Conservation (phyloP, 2,113 vertebrate genomes). For the Tiliqua scincoides region DNA sequence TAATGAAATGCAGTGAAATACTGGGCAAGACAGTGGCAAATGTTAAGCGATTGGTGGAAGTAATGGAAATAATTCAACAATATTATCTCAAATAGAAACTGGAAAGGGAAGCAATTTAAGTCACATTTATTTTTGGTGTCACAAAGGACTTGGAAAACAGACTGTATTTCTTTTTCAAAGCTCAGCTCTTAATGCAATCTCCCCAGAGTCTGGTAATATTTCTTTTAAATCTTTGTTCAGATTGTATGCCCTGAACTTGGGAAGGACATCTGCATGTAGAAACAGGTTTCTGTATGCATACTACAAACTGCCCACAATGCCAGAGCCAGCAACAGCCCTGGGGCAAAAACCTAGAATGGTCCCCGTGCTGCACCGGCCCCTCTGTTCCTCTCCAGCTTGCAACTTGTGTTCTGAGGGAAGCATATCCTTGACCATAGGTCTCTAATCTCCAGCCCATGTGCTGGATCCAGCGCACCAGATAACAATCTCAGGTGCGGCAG, state of each 20-base stretch:
- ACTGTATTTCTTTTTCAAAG: background rate
- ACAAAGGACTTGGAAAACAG: background rate
- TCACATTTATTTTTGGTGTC: constrained; percentile 16
- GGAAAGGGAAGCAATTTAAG: background rate
- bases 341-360: too few species aligned
- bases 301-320: too few species aligned
- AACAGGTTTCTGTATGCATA: background rate
- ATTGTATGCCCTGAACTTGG: background rate
- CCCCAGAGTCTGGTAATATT: background rate
- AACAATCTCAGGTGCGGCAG: too few species aligned
- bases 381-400: too few species aligned
- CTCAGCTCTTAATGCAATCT: background rate
- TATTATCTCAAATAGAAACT: background rate
- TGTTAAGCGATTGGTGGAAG: constrained; percentile 25
- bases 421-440: too few species aligned
- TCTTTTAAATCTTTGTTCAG: background rate
- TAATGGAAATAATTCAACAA: background rate
- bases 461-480: too few species aligned
- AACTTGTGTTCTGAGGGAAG: too few species aligned
- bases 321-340: too few species aligned
- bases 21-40: constrained; percentile 26
- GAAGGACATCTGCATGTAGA: background rate
- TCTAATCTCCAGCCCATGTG: too few species aligned
- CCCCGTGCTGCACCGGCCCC: too few species aligned
- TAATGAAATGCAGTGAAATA: background rate